Evolutionary conservation across 2,888 invertebrate genomes (phyloP).

Genomic region (Drosophila colorata): DNA sequence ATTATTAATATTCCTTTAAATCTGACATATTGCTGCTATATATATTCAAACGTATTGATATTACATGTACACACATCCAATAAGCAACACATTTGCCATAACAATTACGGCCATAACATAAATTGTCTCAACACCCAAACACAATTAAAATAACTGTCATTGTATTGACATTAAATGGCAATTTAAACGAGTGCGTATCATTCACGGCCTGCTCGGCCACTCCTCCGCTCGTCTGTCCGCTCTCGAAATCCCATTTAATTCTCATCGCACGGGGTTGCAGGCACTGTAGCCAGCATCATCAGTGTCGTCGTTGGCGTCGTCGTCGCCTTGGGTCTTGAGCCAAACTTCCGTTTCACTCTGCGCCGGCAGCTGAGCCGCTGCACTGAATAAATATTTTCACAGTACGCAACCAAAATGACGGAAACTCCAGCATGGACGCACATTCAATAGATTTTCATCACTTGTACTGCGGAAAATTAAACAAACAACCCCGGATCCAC

Average conservation of each 20-base stretch:
- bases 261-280: slow-evolving; percentile 30
- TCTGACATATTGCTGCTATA: slow-evolving; percentile 14
- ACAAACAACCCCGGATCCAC: slow-evolving; percentile 72
- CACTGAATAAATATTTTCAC: slow-evolving; percentile 71
- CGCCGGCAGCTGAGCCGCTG: slow-evolving; percentile 38
- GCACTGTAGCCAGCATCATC: slow-evolving; percentile 15
- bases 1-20: not conserved
- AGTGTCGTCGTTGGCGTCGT: slow-evolving; percentile 12
- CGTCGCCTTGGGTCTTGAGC: slow-evolving; percentile 50
- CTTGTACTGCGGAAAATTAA: slow-evolving; percentile 78
- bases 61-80: slow-evolving; percentile 15
- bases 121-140: slow-evolving; percentile 79
- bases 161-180: slow-evolving; percentile 83
- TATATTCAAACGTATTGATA: slow-evolving; percentile 14
- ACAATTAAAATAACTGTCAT: slow-evolving; percentile 83
- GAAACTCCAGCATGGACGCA: slow-evolving; percentile 45
- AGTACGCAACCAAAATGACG: slow-evolving; percentile 48
- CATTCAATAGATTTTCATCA: slow-evolving; percentile 82
- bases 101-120: slow-evolving; percentile 77
- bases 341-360: slow-evolving; percentile 68
- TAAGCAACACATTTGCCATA: slow-evolving; percentile 52
- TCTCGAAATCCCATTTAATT: not conserved
- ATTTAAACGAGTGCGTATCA: slow-evolving; percentile 81
- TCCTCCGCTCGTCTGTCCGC: not conserved
- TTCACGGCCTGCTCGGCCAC: slow-evolving; percentile 49